Evolutionary conservation across 2,113 vertebrate species (phyloP).

Genomic region (Salminus brasiliensis): DNA sequence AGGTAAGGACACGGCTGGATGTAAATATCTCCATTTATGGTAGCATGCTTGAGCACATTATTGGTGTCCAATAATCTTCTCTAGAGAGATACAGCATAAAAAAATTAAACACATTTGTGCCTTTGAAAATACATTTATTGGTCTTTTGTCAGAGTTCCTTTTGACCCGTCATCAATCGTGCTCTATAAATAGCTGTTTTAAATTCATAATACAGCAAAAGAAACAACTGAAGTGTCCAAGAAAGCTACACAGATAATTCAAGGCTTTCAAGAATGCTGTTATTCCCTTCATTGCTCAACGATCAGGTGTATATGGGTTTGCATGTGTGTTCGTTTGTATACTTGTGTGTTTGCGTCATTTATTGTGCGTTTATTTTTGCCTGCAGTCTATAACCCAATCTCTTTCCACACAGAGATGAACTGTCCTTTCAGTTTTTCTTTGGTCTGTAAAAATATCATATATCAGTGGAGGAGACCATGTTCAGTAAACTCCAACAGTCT

Average conservation of each 20-base stretch:
- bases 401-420: conserved; percentile 18
- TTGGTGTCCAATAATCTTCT: conserved; percentile 88
- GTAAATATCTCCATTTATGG: conserved; percentile 67
- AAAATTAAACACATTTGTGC: conserved; percentile 96
- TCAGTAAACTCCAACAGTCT: conserved; percentile 61
- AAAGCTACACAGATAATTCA: conserved; percentile 71
- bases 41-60: conserved; percentile 74
- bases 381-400: not conserved
- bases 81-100: conserved; percentile 94
- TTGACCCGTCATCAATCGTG: conserved; percentile 79
- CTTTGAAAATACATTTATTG: conserved; percentile 92
- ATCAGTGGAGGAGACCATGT: conserved; percentile 80
- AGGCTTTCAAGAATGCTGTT: conserved; percentile 54
- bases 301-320: conserved; percentile 47
- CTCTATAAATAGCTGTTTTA: conserved; percentile 71
- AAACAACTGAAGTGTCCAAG: conserved; percentile 75
- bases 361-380: conserved; percentile 26
- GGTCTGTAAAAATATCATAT: conserved; percentile 86
- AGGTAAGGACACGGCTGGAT: conserved; percentile 72
- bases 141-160: conserved; percentile 59
- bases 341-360: not conserved
- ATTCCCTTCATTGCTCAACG: conserved; percentile 56
- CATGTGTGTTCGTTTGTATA: not conserved
- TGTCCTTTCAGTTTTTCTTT: conserved; percentile 82
- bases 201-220: conserved; percentile 78